Evolutionary conservation across 2,113 vertebrate genomes (phyloP), one percentile per base, ranked within the genome.

Genomic region (Choloepus hoffmanni): DNA sequence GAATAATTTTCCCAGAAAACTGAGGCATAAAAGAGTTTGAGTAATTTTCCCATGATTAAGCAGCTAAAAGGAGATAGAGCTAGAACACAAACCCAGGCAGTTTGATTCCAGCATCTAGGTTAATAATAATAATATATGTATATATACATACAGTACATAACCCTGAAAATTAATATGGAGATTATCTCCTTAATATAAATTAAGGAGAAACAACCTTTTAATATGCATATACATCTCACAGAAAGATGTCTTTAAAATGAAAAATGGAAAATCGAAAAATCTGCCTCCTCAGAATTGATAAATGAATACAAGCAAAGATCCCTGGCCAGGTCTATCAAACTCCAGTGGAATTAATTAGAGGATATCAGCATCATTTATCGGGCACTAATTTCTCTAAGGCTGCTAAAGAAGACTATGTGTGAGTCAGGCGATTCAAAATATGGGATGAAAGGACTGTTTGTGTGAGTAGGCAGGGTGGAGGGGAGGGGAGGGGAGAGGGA

Each of bases 101-200:
- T 36, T 11, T 13, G 3, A 2, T 60, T 67, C 73, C 13, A 36
- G 33, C 45, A 43, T 62, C 50, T 63, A 62, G 7, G 50, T 1
- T 85, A 36, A 95, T 98, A 98, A 97, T 98, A 98, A 99, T 99
- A 97, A 98, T 97, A 97, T 98, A 98, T 98, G 36, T 36, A 36
- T 36, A 36, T 36, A 98, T 98, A 96, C 98, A 97, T 43, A 97
- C 96, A 87, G 89, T 95, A 97, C 96, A 95, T 96, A 95, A 97
- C 96, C 96, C 82, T 96, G 76, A 95, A 98, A 98, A 98, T 98
- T 97, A 98, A 98, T 97, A 97, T 96, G 97, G 45, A 58, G 7
- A 63, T 28, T 98, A 97, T 97, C 97, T 96, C 95, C 92, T 94
- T 96, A 53, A 98, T 98, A 98, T 9, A 36, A 40, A 62, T 97